phyloP scores from a whole-genome alignment of 2,113 vertebrate genomes.

The Micromys minutus region DNA sequence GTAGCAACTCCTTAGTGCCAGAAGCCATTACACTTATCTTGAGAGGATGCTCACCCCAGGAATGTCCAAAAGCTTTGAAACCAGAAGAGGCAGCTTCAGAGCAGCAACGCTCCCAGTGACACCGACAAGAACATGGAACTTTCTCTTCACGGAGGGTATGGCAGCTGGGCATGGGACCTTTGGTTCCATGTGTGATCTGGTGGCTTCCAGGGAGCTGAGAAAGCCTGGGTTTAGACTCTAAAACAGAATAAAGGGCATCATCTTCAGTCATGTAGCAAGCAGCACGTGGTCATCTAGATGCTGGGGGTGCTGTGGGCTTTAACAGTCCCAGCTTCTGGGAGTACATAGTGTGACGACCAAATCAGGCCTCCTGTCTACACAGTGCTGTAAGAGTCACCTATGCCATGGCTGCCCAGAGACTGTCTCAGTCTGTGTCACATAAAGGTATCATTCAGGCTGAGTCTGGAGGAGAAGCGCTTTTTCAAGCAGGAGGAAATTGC shows the following conservation, averaged over 20 bases:
- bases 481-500: not conserved
- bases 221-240: constrained; percentile 4
- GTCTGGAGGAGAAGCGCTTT: not conserved
- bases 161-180: not conserved
- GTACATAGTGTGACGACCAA: not conserved
- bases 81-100: constrained; percentile 91
- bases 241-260: constrained; percentile 20
- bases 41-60: constrained; percentile 87
- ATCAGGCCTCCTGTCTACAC: not conserved
- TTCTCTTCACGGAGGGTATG: constrained; percentile 7
- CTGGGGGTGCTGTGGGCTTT: not conserved
- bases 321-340: not conserved
- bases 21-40: not conserved
- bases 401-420: not conserved
- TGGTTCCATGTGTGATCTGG: not conserved
- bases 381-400: not conserved
- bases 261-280: not conserved
- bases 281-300: not conserved
- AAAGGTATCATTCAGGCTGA: not conserved
- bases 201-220: not conserved
- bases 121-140: constrained; percentile 88
- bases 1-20: not conserved
- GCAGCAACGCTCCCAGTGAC: constrained; percentile 96
- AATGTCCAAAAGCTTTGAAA: constrained; percentile 88
- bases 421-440: not conserved